phyloP scores from a whole-genome alignment of 2,888 invertebrate genomes.

The Yponomeuta cagnagella region DNA sequence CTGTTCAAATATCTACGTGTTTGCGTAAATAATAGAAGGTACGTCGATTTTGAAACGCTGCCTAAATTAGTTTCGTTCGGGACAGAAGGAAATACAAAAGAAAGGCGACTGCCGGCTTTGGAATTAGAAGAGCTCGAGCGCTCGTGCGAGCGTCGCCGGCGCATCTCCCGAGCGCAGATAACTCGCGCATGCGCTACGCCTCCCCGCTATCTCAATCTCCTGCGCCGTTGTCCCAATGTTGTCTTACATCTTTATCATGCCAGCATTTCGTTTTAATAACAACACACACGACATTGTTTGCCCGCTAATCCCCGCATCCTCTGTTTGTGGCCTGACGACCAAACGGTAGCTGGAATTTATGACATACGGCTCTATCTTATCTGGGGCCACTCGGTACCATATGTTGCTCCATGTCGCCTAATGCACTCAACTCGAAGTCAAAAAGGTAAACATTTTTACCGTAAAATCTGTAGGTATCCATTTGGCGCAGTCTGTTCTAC shows the following conservation, averaged over 20 bases:
- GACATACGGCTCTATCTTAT: constrained; percentile 75
- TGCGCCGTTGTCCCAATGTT: constrained; percentile 44
- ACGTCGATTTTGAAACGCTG: constrained; percentile 1
- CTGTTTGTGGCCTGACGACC: constrained; percentile 55
- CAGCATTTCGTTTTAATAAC: constrained; percentile 54
- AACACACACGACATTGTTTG: constrained; percentile 54
- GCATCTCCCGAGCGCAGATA: constrained; percentile 27
- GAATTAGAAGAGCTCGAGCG: not conserved
- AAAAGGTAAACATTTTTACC: constrained; percentile 53
- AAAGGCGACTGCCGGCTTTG: not conserved
- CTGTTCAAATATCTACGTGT: not conserved
- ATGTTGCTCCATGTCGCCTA: constrained; percentile 59
- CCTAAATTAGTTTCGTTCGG: not conserved
- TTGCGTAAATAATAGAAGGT: not conserved
- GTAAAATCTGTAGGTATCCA: constrained; percentile 46
- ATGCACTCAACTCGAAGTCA: constrained; percentile 47
- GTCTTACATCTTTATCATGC: constrained; percentile 59
- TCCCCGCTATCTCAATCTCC: constrained; percentile 54
- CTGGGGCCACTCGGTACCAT: constrained; percentile 67
- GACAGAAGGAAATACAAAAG: not conserved
- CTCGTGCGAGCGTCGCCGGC: constrained; percentile 13
- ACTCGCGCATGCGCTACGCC: constrained; percentile 28
- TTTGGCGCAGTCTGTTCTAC: constrained; percentile 35
- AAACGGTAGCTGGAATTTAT: constrained; percentile 68
- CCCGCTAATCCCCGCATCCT: constrained; percentile 59